Conservation (phyloP, 2,797 vertebrate species). For the Acanthurus tractus region DNA sequence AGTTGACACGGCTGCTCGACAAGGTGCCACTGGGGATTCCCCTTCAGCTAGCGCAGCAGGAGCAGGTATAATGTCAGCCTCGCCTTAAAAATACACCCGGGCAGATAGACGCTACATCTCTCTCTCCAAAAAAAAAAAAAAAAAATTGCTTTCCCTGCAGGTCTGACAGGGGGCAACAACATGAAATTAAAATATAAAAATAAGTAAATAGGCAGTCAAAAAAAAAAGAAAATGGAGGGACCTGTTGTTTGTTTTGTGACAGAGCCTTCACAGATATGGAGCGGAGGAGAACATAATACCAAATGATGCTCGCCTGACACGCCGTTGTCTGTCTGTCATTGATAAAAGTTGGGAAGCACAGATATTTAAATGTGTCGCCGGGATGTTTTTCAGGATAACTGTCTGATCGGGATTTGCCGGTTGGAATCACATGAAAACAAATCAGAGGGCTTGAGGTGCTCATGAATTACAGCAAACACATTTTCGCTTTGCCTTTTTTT, state of each 20-base stretch:
- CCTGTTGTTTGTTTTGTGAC: conserved; percentile 65
- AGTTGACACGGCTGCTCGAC: conserved; percentile 82
- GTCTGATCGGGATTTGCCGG: conserved; percentile 85
- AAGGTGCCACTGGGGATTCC: conserved; percentile 79
- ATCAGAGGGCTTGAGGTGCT: conserved; percentile 68
- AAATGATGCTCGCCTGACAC: conserved; percentile 79
- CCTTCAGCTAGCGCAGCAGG: conserved; percentile 68
- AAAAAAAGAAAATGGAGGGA: conserved; percentile 51
- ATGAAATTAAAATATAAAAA: conserved; percentile 33
- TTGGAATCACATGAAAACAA: conserved; percentile 82
- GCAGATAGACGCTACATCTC: conserved; percentile 64
- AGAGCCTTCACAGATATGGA: conserved; percentile 59
- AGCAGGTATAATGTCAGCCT: conserved; percentile 73
- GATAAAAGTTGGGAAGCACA: conserved; percentile 82
- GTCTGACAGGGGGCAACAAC: conserved; percentile 75
- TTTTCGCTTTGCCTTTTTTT: conserved; percentile 17
- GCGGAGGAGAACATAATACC: conserved; percentile 78
- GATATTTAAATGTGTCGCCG: conserved; percentile 79
- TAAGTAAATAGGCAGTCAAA: conserved; percentile 32
- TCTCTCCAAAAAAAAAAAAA: conserved; percentile 39
- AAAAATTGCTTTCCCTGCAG: conserved; percentile 68
- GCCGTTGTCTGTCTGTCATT: conserved; percentile 86
- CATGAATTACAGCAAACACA: conserved; percentile 62
- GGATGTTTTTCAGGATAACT: conserved; percentile 81
- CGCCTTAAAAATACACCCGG: conserved; percentile 71